Evolutionary conservation across 2,888 invertebrate species (phyloP), one percentile per base, ranked within the genome.

Genomic region (Dione vanillae): DNA sequence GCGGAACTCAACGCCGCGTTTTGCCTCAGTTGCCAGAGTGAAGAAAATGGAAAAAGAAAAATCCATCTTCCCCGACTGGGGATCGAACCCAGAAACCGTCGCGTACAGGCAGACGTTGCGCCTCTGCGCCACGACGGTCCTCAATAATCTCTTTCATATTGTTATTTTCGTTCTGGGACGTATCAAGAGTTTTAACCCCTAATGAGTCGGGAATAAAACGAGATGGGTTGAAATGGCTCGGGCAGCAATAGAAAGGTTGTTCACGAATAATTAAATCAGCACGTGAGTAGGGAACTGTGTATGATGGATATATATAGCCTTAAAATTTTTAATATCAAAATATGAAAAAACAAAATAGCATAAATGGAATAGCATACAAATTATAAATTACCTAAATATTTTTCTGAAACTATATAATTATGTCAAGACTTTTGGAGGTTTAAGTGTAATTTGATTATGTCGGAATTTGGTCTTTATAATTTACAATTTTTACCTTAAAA

Each of bases 241-340:
- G 56, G 52, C 65, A 71, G 64, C 64, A 67, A 76, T 67, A 64
- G 59, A 72, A 69, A 69, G 71, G 54, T 54, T 52, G 52, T 58
- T 61, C 58, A 47, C 56, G 72, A 76, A 76, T 76, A 77, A 77
- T 76, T 74, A 73, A 76, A 71, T 66, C 59, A 35, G 61, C 62
- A 70, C 64, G 70, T 64, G 70, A 51, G 66, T 43, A 41, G 47
- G 66, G 65, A 27, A 27, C 64, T 59, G 65, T 20, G 52, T 56
- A 37, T 69, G 14, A 72, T 69, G 47, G 68, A 49, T 62, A 12
- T 49, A 35, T n/a, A n/a, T n/a, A n/a, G n/a, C n/a, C n/a, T n/a
- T n/a, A n/a, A n/a, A n/a, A n/a, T n/a, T n/a, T n/a, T n/a, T n/a
- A n/a, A n/a, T n/a, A n/a, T n/a, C n/a, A n/a, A n/a, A n/a, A n/a